phyloP scores from a whole-genome alignment of 2,888 invertebrate species.

The Sphaerophoria rueppellii region DNA sequence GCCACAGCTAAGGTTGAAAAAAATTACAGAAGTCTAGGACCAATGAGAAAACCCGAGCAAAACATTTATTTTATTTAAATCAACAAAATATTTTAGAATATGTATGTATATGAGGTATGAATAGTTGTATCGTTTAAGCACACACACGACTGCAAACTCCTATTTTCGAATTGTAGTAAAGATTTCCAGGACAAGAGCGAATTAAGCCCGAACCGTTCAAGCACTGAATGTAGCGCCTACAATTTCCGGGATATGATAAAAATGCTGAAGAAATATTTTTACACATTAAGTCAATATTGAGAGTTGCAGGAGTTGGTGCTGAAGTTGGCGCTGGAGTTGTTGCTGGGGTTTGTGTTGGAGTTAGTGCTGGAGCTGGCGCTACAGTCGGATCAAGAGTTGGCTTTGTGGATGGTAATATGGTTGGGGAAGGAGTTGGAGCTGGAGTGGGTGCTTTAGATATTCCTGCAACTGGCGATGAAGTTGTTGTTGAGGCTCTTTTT shows the following conservation, averaged over 20 bases:
- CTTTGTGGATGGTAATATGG: not conserved
- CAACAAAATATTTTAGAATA: too few species aligned
- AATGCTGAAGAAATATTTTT: slow-evolving; percentile 46
- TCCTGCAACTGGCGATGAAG: not conserved
- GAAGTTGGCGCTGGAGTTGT: not conserved
- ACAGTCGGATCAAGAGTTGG: not conserved
- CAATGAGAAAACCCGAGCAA: too few species aligned
- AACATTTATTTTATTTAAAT: too few species aligned
- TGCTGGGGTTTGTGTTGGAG: not conserved
- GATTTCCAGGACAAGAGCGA: slow-evolving; percentile 74
- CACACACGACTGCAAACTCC: slow-evolving; percentile 74
- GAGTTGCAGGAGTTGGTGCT: not conserved
- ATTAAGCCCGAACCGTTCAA: slow-evolving; percentile 73
- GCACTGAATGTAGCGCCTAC: slow-evolving; percentile 78
- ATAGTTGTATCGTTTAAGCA: slow-evolving; percentile 2
- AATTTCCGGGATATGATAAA: slow-evolving; percentile 77
- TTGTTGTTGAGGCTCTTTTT: not conserved
- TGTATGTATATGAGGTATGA: not conserved
- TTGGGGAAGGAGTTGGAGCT: not conserved
- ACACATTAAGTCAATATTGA: not conserved
- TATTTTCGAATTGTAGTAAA: slow-evolving; percentile 75
- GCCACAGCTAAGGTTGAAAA: too few species aligned
- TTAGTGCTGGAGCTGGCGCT: not conserved
- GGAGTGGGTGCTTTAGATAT: not conserved
- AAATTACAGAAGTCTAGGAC: too few species aligned